Conservation (phyloP, 2,888 invertebrate species). For the Ennomos erosarius region DNA sequence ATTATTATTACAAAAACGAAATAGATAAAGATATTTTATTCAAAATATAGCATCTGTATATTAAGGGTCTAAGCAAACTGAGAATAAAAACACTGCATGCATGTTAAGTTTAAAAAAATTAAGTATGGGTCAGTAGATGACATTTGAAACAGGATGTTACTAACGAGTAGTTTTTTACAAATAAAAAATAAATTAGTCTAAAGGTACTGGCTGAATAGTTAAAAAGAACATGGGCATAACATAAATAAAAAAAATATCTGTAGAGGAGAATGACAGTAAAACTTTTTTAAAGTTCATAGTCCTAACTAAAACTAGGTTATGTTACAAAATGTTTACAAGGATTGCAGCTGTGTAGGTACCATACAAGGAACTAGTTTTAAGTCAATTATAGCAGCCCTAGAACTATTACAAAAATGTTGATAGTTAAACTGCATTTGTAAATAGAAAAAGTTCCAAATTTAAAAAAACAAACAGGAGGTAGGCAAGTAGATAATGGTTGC, state of each 20-base stretch:
- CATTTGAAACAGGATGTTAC: constrained; percentile 20
- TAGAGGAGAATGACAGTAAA: neutral
- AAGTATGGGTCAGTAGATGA: constrained; percentile 12
- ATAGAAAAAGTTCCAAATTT: neutral
- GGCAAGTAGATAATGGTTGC: neutral
- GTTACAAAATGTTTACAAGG: neutral
- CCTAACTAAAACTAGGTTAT: constrained; percentile 12
- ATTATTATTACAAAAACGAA: too few relatives aligned
- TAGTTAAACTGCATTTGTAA: neutral
- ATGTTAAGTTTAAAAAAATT: too few relatives aligned
- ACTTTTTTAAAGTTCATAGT: neutral
- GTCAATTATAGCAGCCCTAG: constrained; percentile 10
- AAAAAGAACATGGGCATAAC: neutral
- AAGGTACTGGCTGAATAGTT: constrained; percentile 1
- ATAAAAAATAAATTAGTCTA: neutral
- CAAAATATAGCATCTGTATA: too few relatives aligned
- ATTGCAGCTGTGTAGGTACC: too few relatives aligned
- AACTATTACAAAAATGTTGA: neutral
- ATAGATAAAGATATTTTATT: too few relatives aligned
- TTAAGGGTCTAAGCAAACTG: too few relatives aligned
- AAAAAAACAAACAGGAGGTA: too few relatives aligned
- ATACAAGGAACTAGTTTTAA: neutral
- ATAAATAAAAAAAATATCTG: neutral
- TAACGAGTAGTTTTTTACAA: too few relatives aligned
- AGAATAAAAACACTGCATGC: too few relatives aligned